Base-by-base conservation (phyloP, 2,113 vertebrate species). In the Oncorhynchus kisutch region DNA sequence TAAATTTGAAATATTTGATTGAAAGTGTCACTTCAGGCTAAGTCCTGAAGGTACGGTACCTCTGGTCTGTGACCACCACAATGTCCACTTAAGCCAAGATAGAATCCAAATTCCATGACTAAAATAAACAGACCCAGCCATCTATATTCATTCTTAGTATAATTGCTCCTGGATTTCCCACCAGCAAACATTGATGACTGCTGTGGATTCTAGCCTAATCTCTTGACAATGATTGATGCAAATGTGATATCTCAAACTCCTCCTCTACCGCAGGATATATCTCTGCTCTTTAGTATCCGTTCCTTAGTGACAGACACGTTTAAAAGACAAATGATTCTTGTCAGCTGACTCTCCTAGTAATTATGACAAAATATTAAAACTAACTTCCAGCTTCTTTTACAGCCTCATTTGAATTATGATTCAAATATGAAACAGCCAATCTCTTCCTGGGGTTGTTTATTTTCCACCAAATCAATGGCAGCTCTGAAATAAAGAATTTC, bases 151-250 rank as follows among this genome's bases (percentile, higher is more conserved):
- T 24, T 68, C 60, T 70, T 73, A 78, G 79, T 29, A 70, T 78
- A 79, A 84, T 73, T 66, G 75, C 80, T 83, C 79, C 65, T 68
- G 66, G 67, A 22, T 57, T 69, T 66, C 75, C 66, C 73, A 48
- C 39, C 29, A 59, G 22, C 73, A 72, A 75, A 75, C 48, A 20
- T 49, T 16, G 64, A 67, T 82, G 83, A 83, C 87, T 84, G 74
- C 60, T 81, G 84, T 68, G 73, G 85, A 84, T 76, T 76, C 67
- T 34, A 70, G 16, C 64, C 73, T 72, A 78, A 76, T 64, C 62
- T 29, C 16, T 14, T 85, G 90, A 87, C 85, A 24, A 72, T 88
- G 84, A 89, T 84, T 86, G 83, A 88, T 85, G 86, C 75, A 73
- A 73, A 86, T 90, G 70, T 70, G 66, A 79, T 82, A 70, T 54